phyloP scores from a whole-genome alignment of 1,140 invertebrate genomes.

The Tetragonula clypearis region DNA sequence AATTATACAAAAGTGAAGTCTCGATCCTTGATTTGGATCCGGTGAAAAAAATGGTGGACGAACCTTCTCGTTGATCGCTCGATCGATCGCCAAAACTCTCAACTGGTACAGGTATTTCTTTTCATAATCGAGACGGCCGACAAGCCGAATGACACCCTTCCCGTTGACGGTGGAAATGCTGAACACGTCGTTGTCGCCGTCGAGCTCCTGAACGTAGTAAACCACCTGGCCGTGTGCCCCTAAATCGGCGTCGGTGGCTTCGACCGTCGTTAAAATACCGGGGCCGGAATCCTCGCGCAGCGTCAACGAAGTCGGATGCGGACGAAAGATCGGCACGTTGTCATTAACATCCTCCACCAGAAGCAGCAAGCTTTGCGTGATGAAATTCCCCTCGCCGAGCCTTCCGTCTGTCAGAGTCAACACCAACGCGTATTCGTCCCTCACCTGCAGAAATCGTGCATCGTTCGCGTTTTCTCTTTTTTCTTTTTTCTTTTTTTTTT shows the following conservation, averaged over 20 bases:
- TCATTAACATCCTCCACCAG: slow-evolving; percentile 96
- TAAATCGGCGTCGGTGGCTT: slow-evolving; percentile 94
- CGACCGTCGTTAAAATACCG: slow-evolving; percentile 89
- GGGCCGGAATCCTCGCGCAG: slow-evolving; percentile 90
- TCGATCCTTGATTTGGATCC: no score
- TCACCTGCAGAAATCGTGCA: slow-evolving; percentile 82
- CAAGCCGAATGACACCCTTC: slow-evolving; percentile 91
- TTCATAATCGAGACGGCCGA: slow-evolving; percentile 92
- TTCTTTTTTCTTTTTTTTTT: no score
- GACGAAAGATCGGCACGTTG: slow-evolving; percentile 93
- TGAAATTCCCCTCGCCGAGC: slow-evolving; percentile 92
- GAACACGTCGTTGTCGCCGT: slow-evolving; percentile 90
- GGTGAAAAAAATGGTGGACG: neutral
- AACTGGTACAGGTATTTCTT: slow-evolving; percentile 93
- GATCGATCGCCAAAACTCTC: slow-evolving; percentile 91
- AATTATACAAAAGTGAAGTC: no score
- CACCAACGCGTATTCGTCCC: slow-evolving; percentile 94
- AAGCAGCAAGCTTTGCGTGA: slow-evolving; percentile 93
- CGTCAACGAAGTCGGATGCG: slow-evolving; percentile 91
- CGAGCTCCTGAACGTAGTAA: slow-evolving; percentile 89
- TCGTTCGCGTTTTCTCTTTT: no score
- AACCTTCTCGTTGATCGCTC: slow-evolving; percentile 89
- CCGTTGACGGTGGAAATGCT: slow-evolving; percentile 92
- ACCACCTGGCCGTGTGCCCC: slow-evolving; percentile 94
- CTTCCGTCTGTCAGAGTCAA: slow-evolving; percentile 94